Evolutionary conservation across 23 tunicate species (phyloP).

Genomic region (Halocynthia roretzi): DNA sequence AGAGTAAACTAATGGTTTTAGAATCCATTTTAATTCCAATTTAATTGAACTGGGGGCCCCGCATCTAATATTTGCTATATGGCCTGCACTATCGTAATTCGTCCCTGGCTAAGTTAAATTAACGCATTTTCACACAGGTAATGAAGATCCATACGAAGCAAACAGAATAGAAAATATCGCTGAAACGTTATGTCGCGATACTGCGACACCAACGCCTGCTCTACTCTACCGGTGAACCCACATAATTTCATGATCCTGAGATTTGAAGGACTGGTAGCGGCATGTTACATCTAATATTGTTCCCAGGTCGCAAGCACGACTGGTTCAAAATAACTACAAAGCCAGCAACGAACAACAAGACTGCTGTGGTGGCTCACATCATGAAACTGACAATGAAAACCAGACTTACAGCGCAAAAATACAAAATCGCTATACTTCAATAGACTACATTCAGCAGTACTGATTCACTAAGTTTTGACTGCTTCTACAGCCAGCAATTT

Average conservation of each 20-base stretch:
- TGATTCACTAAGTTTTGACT: background rate
- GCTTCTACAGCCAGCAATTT: no score
- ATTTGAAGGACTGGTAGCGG: background rate
- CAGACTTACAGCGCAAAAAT: conserved; percentile 57
- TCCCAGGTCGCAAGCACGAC: conserved; percentile 23
- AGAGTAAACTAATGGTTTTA: no score
- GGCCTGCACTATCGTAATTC: no score
- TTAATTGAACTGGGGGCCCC: no score
- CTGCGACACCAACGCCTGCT: conserved; percentile 56
- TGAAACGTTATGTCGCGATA: conserved; percentile 35
- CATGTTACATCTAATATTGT: background rate
- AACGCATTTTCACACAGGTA: no score
- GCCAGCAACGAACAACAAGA: background rate
- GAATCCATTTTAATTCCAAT: no score
- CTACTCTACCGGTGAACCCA: conserved; percentile 32
- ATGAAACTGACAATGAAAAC: background rate
- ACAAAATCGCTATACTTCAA: conserved; percentile 60
- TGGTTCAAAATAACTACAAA: conserved; percentile 2
- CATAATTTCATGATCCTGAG: background rate
- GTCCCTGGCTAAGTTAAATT: no score
- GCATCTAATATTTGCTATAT: no score
- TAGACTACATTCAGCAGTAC: conserved; percentile 73
- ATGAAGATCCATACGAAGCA: conserved; percentile 23
- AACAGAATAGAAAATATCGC: conserved; percentile 36
- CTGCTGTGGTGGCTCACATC: background rate